Percentiles rank a stretch among this genome's conserved stretches.
Conservation (phyloP, 2,888 invertebrate genomes). For the Campopleginae sp. region DNA sequence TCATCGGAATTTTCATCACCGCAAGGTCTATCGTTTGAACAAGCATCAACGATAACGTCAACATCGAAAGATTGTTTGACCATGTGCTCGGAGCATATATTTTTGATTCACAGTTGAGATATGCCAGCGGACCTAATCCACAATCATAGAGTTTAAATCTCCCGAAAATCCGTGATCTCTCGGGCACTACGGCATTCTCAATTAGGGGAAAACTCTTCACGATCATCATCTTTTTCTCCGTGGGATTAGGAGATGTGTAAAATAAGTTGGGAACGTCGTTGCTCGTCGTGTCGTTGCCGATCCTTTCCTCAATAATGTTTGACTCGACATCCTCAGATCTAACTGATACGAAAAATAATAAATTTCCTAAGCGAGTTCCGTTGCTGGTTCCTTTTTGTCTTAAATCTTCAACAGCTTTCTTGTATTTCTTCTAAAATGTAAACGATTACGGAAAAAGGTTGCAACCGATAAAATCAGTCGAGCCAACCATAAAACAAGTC, state of each 20-base stretch:
- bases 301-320: constrained; percentile 11
- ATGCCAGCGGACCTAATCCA: constrained; percentile 20
- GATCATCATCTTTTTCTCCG: constrained; percentile 18
- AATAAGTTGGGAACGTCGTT: not conserved
- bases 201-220: constrained; percentile 15
- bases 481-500: not conserved
- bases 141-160: constrained; percentile 21
- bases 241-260: constrained; percentile 4
- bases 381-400: not conserved
- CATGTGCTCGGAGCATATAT: constrained; percentile 28
- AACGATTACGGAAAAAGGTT: not conserved
- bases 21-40: constrained; percentile 22
- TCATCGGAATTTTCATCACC: constrained; percentile 29
- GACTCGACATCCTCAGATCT: constrained; percentile 11
- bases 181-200: constrained; percentile 14
- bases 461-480: not conserved
- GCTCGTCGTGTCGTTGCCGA: not conserved
- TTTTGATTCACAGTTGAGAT: constrained; percentile 40
- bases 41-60: constrained; percentile 5
- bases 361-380: not conserved
- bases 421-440: not conserved
- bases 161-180: constrained; percentile 41
- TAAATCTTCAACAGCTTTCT: not conserved
- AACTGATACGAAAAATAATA: not conserved
- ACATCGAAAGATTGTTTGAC: constrained; percentile 14